These are phyloP conservation scores for Anorthoa munda DNA, from an alignment of 2,888 invertebrate species.

Conservation along the genomic window DNA sequence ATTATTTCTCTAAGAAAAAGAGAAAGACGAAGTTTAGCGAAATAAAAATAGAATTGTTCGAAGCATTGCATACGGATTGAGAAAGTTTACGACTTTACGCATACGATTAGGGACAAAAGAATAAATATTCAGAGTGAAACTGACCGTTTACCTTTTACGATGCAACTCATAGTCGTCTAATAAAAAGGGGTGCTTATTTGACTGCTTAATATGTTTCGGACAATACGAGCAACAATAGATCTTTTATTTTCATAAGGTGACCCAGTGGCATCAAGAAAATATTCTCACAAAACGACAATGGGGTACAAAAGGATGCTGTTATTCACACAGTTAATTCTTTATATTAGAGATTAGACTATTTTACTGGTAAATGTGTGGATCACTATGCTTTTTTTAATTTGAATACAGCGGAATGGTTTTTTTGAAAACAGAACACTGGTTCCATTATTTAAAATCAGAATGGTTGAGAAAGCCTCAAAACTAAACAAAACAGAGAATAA, in stretches of 20 bases:
- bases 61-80: constrained; percentile 47
- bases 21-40: constrained; percentile 32
- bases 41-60: constrained; percentile 42
- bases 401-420: constrained; percentile 52
- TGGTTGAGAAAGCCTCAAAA: neutral
- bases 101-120: constrained; percentile 62
- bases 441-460: neutral
- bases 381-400: constrained; percentile 53
- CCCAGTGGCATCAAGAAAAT: constrained; percentile 79
- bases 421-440: neutral
- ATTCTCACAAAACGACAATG: constrained; percentile 89
- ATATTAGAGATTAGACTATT: constrained; percentile 75
- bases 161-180: constrained; percentile 60
- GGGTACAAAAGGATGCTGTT: constrained; percentile 89
- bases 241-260: constrained; percentile 70
- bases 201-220: constrained; percentile 74
- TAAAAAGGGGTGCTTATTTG: constrained; percentile 71
- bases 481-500: constrained; percentile 44
- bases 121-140: constrained; percentile 62
- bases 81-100: constrained; percentile 63
- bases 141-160: constrained; percentile 67
- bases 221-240: constrained; percentile 73
- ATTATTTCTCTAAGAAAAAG: constrained; percentile 44
- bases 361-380: constrained; percentile 70
- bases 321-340: constrained; percentile 90